Base-by-base conservation (phyloP, 1,140 invertebrate species). In the Drosophila varians region DNA sequence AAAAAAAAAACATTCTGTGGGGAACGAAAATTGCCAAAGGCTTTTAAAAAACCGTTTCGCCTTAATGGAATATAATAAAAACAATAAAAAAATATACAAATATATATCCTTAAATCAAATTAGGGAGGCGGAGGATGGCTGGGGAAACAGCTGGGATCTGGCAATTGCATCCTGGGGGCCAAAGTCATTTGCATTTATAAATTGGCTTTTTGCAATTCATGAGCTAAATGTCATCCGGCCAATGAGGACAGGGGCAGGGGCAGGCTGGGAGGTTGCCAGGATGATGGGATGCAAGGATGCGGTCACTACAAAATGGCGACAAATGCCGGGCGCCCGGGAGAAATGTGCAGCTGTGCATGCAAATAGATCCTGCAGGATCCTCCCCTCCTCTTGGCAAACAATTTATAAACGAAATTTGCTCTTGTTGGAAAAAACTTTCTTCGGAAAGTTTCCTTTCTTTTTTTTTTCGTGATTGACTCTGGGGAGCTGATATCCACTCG, bases 161-260 rank as follows among this genome's bases (percentile, higher is more conserved):
- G 58, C 38, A 46, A 48, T 23, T 49, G 57, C 52, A 48, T 21
- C 31, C 31, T 28, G 25, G 23, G 70, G 72, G 66, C 79, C 78
- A 82, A 87, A 88, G 70, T 77, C 74, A 88, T 87, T 87, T 87
- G 82, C 82, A 87, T 87, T 88, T 88, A 83, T 87, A 87, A 87
- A 87, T 87, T 87, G 82, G 82, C 83, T 88, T 83, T 87, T 87
- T 82, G 83, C 82, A 87, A 86, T 86, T 86, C 82, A 86, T 87
- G 77, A 82, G 83, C 69, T 72, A 82, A 87, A 76, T 80, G 76
- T 76, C 82, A 66, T 53, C 60, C 64, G 47, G 60, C 46, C 64
- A 66, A 52, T 65, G 60, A 19, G 18, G 14, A 19, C 14, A 23
- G 62, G 58, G 9, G 28, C n/a, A 11, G 4, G 14, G 11, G 23